Conservation (phyloP, 2,888 invertebrate genomes). For the Syritta pipiens region DNA sequence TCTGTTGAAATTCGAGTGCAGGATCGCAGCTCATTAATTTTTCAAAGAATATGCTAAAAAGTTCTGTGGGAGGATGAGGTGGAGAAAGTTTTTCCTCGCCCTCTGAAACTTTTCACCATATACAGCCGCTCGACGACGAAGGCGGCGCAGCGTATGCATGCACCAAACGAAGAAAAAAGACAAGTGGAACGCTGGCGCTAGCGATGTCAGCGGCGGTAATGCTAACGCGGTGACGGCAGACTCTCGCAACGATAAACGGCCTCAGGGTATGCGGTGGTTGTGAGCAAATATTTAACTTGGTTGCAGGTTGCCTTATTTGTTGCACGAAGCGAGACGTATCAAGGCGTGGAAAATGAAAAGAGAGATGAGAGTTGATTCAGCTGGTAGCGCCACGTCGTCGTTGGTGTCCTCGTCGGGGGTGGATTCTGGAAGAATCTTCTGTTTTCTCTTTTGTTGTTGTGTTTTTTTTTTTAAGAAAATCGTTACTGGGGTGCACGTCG, state of each 20-base stretch:
- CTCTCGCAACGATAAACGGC: constrained; percentile 28
- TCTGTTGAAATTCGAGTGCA: constrained; percentile 19
- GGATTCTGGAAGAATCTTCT: no score
- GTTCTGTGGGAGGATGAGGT: no score
- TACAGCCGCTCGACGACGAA: no score
- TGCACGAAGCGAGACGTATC: constrained; percentile 5
- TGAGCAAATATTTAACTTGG: constrained; percentile 49
- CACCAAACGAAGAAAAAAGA: no score
- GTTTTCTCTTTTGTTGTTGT: no score
- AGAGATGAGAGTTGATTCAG: background rate
- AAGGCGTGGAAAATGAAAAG: constrained; percentile 5
- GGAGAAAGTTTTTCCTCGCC: constrained; percentile 34
- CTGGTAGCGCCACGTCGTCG: no score
- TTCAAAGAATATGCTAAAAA: constrained; percentile 59
- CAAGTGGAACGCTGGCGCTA: constrained; percentile 3
- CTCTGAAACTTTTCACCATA: background rate
- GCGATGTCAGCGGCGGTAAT: constrained; percentile 13
- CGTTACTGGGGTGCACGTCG: no score
- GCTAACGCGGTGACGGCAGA: background rate
- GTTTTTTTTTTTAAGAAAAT: no score
- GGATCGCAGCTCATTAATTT: constrained; percentile 59
- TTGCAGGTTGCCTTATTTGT: constrained; percentile 49
- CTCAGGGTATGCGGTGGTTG: constrained; percentile 39
- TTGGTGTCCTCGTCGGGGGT: no score
- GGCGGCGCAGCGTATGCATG: no score